Evolutionary conservation across 2,888 invertebrate species (phyloP).

Genomic region (Ophioninae sp.): DNA sequence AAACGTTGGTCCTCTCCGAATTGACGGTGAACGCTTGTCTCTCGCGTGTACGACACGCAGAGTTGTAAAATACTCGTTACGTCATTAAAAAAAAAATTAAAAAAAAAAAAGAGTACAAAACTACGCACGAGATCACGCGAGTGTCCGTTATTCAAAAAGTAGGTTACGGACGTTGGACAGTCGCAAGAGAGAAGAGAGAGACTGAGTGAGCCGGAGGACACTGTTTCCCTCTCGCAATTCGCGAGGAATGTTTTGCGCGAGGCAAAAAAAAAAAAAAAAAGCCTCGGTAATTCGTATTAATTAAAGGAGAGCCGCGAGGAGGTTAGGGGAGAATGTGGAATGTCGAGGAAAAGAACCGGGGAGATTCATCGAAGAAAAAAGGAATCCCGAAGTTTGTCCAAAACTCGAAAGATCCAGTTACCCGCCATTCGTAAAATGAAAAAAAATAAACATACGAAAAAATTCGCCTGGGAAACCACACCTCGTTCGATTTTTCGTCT

Average conservation of each 20-base stretch:
- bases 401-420: conserved; percentile 24
- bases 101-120: neutral
- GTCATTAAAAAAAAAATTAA: neutral
- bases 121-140: conserved; percentile 33
- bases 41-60: neutral
- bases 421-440: neutral
- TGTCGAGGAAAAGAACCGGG: conserved; percentile 1
- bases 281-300: conserved; percentile 43
- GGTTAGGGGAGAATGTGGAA: neutral
- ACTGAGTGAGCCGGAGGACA: neutral
- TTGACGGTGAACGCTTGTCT: neutral
- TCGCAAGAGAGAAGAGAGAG: conserved; percentile 19
- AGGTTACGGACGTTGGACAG: conserved; percentile 42
- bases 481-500: conserved; percentile 20
- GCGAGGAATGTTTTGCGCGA: conserved; percentile 22
- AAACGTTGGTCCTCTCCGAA: neutral
- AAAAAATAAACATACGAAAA: neutral
- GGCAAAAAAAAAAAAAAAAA: conserved; percentile 16
- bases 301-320: conserved; percentile 21
- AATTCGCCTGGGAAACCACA: conserved; percentile 29
- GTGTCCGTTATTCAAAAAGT: conserved; percentile 58
- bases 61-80: conserved; percentile 43
- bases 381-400: conserved; percentile 9
- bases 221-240: conserved; percentile 12
- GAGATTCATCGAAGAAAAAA: conserved; percentile 11